A percentile compares a stretch with the other conserved stretches of the same genome.
Conservation (phyloP, 2,797 vertebrate species). For the Streptopelia turtur region DNA sequence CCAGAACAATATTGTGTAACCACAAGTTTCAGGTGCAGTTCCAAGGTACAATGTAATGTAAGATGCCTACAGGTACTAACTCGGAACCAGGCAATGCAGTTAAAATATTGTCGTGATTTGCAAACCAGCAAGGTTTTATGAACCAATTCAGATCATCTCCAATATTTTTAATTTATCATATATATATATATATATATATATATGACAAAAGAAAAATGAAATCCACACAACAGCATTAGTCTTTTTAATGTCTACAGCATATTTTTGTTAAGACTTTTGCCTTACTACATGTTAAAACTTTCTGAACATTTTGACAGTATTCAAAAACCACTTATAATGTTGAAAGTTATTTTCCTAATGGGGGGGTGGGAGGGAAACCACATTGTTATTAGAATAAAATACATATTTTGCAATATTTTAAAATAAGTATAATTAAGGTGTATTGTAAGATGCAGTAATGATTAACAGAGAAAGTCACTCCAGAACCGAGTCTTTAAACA, state of each 20-base stretch:
- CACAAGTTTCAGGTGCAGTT: background rate
- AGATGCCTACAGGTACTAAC: background rate
- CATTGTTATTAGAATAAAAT: background rate
- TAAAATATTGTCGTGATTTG: constrained; percentile 23
- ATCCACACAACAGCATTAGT: constrained; percentile 17
- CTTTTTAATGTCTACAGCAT: constrained; percentile 35
- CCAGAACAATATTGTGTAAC: background rate
- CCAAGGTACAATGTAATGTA: background rate
- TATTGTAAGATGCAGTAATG: background rate
- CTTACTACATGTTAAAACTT: constrained; percentile 27
- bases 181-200: background rate
- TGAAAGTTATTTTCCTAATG: background rate
- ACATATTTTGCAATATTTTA: background rate
- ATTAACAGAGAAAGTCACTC: background rate
- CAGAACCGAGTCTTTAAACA: background rate
- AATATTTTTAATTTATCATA: background rate
- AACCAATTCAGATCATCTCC: constrained; percentile 44
- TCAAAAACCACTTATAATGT: background rate
- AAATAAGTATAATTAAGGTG: background rate
- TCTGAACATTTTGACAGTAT: constrained; percentile 12
- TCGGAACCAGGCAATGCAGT: background rate
- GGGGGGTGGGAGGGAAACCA: background rate
- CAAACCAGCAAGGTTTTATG: constrained; percentile 47
- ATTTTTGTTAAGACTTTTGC: background rate
- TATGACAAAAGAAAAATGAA: constrained; percentile 43